Evolutionary conservation across 1,140 invertebrate species (phyloP).

Genomic region (Campodea augens): DNA sequence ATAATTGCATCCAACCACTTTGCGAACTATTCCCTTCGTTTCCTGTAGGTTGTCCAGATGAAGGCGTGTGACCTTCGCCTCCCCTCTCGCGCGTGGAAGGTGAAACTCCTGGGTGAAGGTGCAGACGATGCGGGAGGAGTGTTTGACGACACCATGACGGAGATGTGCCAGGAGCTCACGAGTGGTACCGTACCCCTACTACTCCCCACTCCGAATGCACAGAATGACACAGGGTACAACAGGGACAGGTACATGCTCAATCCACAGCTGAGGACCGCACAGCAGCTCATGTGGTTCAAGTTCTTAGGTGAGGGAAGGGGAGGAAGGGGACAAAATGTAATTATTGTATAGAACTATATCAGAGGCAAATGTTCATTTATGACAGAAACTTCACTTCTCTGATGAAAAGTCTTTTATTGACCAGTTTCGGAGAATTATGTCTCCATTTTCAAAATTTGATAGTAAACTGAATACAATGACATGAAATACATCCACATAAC

Average conservation of each 20-base stretch:
- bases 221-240: constrained; percentile 38
- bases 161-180: constrained; percentile 41
- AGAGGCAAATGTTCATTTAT: no score
- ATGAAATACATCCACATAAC: no score
- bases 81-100: constrained; percentile 45
- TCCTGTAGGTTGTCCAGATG: constrained; percentile 39
- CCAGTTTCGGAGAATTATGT: no score
- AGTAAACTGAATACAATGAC: no score
- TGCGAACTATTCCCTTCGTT: no score
- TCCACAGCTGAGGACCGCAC: constrained; percentile 31
- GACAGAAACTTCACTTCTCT: no score
- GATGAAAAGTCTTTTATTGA: no score
- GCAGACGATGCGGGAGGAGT: constrained; percentile 49
- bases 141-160: constrained; percentile 49
- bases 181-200: constrained; percentile 30
- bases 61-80: constrained; percentile 35
- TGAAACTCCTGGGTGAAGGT: constrained; percentile 40
- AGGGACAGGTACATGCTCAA: constrained; percentile 41
- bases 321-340: no score
- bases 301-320: constrained; percentile 30
- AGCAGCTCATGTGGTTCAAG: constrained; percentile 35
- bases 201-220: constrained; percentile 34
- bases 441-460: no score
- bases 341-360: no score
- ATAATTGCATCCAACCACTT: no score